Evolutionary conservation across 2,113 vertebrate species (phyloP).

Genomic region (Caracal caracal): DNA sequence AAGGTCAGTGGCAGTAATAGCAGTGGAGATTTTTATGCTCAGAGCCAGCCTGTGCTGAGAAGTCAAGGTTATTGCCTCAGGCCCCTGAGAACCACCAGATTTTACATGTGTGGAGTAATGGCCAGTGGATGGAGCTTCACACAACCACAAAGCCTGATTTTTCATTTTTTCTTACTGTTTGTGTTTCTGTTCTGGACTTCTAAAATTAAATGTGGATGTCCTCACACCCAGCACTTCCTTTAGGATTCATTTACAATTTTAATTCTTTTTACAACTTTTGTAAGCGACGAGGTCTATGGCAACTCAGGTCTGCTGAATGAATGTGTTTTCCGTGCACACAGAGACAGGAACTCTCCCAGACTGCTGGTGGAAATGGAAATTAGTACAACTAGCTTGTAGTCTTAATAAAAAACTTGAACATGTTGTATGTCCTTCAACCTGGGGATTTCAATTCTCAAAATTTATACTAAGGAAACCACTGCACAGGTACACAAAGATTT

Average conservation of each 20-base stretch:
- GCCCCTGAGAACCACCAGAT: not conserved
- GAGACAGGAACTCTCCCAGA: not conserved
- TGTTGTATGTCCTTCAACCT: not conserved
- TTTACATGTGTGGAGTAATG: not conserved
- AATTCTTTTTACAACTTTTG: constrained; percentile 1
- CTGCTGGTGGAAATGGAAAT: not conserved
- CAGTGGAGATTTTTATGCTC: not conserved
- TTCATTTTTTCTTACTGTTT: not conserved
- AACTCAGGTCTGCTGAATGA: not conserved
- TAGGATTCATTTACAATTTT: constrained; percentile 38
- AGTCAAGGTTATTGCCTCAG: not conserved
- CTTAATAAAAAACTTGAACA: not conserved
- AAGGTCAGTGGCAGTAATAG: not conserved
- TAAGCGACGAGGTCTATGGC: not conserved
- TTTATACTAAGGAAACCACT: not conserved
- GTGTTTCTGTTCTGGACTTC: constrained; percentile 33
- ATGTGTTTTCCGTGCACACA: not conserved
- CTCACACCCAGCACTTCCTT: constrained; percentile 29
- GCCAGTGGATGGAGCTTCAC: not conserved
- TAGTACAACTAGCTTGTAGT: not conserved
- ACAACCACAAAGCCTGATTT: not conserved
- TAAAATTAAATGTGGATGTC: constrained; percentile 50
- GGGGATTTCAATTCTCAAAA: not conserved
- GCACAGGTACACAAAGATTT: not conserved
- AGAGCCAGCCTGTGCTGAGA: not conserved